A percentile compares a stretch with the other conserved stretches of the same genome.
Evolutionary conservation across 1,140 invertebrate species (phyloP).

Genomic region (Megalonaias nervosa): DNA sequence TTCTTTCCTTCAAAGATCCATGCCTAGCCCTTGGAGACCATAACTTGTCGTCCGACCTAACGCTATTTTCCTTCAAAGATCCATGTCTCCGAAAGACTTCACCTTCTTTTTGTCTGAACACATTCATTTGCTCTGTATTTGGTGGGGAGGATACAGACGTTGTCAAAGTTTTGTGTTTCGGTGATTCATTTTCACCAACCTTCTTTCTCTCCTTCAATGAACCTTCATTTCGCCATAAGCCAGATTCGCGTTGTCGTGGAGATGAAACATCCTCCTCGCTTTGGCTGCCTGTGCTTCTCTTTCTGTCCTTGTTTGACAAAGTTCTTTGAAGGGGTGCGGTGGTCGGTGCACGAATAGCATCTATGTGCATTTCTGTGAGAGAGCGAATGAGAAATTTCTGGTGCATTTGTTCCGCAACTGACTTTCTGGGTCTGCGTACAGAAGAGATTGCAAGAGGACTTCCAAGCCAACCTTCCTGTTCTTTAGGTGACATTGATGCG

Average conservation of each 20-base stretch:
- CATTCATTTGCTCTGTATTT: no score
- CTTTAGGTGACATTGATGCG: neutral
- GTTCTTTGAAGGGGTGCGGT: slow-evolving; percentile 9
- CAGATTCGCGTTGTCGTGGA: neutral
- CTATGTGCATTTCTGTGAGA: neutral
- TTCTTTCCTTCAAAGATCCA: no score
- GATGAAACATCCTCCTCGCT: neutral
- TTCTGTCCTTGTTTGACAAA: slow-evolving; percentile 24
- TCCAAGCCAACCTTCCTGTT: slow-evolving; percentile 18
- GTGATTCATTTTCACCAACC: no score
- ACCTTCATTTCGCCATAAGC: neutral
- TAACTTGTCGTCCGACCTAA: no score
- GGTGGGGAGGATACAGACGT: no score
- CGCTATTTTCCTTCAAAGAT: no score
- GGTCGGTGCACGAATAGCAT: neutral
- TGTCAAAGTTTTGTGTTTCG: no score
- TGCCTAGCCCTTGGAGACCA: no score
- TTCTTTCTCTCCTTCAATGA: slow-evolving; percentile 27
- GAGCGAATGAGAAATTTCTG: slow-evolving; percentile 4
- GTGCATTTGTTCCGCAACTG: slow-evolving; percentile 14
- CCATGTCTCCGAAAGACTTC: no score
- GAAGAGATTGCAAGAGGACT: slow-evolving; percentile 29
- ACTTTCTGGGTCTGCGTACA: slow-evolving; percentile 24
- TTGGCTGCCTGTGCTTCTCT: neutral
- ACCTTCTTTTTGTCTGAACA: no score